These are phyloP conservation scores for Troides aeacus DNA, from an alignment of 2,888 invertebrate species.

Conservation along the genomic window DNA sequence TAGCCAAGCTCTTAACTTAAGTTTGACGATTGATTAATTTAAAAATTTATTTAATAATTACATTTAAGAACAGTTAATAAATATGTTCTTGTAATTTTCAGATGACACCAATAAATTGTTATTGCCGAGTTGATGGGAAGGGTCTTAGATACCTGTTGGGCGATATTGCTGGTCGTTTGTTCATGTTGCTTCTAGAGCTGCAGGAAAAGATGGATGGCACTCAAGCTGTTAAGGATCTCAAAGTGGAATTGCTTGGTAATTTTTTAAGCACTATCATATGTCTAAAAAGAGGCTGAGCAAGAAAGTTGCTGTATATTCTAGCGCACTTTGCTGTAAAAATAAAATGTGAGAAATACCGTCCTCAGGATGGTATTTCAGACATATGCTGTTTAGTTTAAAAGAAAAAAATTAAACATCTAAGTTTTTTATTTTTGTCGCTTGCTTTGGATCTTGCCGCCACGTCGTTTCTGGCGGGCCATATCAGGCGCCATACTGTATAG, in stretches of 20 bases:
- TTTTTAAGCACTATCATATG: background rate
- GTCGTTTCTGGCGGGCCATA: no score
- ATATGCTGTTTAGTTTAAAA: no score
- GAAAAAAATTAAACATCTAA: no score
- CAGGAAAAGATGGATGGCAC: slow-evolving; percentile 89
- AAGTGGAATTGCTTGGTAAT: slow-evolving; percentile 92
- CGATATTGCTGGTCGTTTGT: slow-evolving; percentile 96
- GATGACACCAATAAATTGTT: slow-evolving; percentile 96
- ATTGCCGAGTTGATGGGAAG: slow-evolving; percentile 94
- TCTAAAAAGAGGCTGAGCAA: background rate
- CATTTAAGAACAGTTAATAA: no score
- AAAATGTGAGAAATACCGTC: no score
- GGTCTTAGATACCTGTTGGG: slow-evolving; percentile 95
- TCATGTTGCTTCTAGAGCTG: slow-evolving; percentile 95
- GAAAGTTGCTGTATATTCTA: background rate
- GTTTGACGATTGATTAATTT: background rate
- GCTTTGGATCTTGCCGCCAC: no score
- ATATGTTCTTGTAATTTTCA: slow-evolving; percentile 48
- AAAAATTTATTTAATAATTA: background rate
- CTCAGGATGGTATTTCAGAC: no score
- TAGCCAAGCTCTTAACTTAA: slow-evolving; percentile 51
- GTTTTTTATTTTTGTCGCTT: no score
- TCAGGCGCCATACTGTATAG: no score
- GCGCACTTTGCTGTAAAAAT: no score
- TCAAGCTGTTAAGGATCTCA: slow-evolving; percentile 91